phyloP scores from a whole-genome alignment of 2,797 vertebrate species.

The Pygocentrus nattereri region DNA sequence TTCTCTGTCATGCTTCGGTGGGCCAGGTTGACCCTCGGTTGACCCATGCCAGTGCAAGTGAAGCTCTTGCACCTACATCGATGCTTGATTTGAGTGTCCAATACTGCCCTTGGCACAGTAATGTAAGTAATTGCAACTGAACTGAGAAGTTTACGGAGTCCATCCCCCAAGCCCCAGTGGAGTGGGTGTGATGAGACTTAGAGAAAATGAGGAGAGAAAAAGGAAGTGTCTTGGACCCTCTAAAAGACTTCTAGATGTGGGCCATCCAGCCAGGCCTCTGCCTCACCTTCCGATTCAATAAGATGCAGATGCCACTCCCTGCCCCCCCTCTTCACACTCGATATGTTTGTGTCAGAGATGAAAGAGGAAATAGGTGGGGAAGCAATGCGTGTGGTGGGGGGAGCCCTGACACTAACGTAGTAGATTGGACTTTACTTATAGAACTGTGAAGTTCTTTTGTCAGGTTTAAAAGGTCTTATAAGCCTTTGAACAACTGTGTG shows the following conservation, averaged over 20 bases:
- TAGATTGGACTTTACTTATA: conserved; percentile 83
- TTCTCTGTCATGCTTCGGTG: conserved; percentile 77
- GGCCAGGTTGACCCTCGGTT: conserved; percentile 72
- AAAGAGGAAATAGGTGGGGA: conserved; percentile 82
- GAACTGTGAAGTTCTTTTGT: conserved; percentile 85
- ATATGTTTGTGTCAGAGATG: conserved; percentile 86
- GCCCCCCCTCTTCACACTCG: conserved; percentile 68
- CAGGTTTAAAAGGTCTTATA: conserved; percentile 78
- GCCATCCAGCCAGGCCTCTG: conserved; percentile 63
- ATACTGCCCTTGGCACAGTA: not conserved
- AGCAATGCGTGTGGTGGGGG: conserved; percentile 65
- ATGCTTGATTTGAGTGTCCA: not conserved
- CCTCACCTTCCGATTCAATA: conserved; percentile 79
- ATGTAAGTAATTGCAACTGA: conserved; percentile 57
- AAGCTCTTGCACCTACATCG: conserved; percentile 27
- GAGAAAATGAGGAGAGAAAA: conserved; percentile 43
- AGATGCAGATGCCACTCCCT: conserved; percentile 65
- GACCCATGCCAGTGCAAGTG: conserved; percentile 59
- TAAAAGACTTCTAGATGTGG: conserved; percentile 69
- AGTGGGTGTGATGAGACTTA: conserved; percentile 38
- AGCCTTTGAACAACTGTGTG: conserved; percentile 82
- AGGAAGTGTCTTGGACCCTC: conserved; percentile 52
- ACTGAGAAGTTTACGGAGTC: conserved; percentile 41
- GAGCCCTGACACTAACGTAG: conserved; percentile 83
- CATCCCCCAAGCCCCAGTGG: conserved; percentile 17